Conservation (phyloP, 2,888 invertebrate genomes). For the Yponomeuta evonymella region DNA sequence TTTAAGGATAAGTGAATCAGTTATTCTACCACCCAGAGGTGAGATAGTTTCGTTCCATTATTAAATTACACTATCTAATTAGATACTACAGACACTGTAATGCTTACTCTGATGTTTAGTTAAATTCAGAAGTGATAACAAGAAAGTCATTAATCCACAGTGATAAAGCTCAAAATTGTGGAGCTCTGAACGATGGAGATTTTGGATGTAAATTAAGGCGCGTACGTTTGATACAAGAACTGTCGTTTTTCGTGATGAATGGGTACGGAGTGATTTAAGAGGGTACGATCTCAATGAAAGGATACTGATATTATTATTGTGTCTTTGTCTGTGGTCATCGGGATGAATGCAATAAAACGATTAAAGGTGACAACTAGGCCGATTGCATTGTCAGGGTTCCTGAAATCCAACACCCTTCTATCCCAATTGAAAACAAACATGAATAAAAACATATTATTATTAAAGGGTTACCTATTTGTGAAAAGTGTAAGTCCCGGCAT, state of each 20-base stretch:
- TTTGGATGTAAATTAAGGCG: constrained; percentile 29
- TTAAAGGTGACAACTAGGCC: constrained; percentile 34
- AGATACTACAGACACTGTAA: constrained; percentile 58
- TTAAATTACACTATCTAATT: constrained; percentile 68
- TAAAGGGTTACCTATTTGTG: no score
- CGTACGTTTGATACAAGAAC: constrained; percentile 43
- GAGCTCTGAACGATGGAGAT: neutral
- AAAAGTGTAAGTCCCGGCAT: no score
- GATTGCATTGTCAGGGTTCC: neutral
- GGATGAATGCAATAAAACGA: constrained; percentile 56
- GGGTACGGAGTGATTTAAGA: constrained; percentile 59
- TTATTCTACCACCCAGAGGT: constrained; percentile 60
- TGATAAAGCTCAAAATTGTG: constrained; percentile 28
- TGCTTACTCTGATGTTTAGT: constrained; percentile 59
- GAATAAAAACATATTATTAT: neutral
- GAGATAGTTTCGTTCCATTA: constrained; percentile 43
- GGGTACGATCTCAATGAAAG: constrained; percentile 53
- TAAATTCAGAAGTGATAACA: constrained; percentile 28
- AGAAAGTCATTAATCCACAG: constrained; percentile 23
- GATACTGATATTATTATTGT: constrained; percentile 38
- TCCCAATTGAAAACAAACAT: neutral
- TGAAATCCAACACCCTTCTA: neutral
- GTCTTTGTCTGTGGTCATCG: constrained; percentile 37
- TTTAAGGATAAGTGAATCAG: constrained; percentile 44
- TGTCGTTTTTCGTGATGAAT: constrained; percentile 62